Percentiles rank a stretch among this genome's conserved stretches.
These are phyloP conservation scores for Rhingia campestris DNA, from an alignment of 2,888 invertebrate species.

Conservation along the genomic window DNA sequence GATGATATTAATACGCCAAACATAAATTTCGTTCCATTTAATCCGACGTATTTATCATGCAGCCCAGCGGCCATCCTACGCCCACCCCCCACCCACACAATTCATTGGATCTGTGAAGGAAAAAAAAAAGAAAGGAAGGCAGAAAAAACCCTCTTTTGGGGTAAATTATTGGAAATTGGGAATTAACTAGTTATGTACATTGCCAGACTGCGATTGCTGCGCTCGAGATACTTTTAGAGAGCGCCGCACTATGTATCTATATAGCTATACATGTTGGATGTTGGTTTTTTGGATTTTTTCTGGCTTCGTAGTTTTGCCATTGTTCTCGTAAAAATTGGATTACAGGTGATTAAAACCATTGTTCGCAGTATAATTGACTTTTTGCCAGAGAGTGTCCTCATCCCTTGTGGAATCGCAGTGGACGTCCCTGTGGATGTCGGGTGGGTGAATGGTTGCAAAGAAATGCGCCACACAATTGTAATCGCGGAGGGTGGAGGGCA, in stretches of 20 bases:
- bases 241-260: neutral
- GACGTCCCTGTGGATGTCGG: conserved; percentile 28
- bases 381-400: conserved; percentile 31
- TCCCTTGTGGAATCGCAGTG: conserved; percentile 14
- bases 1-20: conserved; percentile 51
- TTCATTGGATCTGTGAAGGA: conserved; percentile 8
- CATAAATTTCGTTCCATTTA: conserved; percentile 58
- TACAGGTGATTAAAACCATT: conserved; percentile 73
- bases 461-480: conserved; percentile 3
- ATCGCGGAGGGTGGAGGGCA: neutral
- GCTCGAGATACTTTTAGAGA: conserved; percentile 6
- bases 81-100: neutral
- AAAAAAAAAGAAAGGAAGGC: neutral
- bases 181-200: conserved; percentile 47
- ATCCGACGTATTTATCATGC: conserved; percentile 62
- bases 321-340: conserved; percentile 68
- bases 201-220: conserved; percentile 7
- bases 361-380: conserved; percentile 69
- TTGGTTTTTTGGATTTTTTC: conserved; percentile 6
- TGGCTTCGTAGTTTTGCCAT: conserved; percentile 47
- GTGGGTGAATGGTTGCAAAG: conserved; percentile 20
- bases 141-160: conserved; percentile 44
- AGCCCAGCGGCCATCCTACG: conserved; percentile 1
- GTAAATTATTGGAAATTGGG: conserved; percentile 71
- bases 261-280: neutral